Evolutionary conservation across 2,797 vertebrate genomes (phyloP), one percentile per base, ranked within the genome.

Genomic region (Limosa lapponica): DNA sequence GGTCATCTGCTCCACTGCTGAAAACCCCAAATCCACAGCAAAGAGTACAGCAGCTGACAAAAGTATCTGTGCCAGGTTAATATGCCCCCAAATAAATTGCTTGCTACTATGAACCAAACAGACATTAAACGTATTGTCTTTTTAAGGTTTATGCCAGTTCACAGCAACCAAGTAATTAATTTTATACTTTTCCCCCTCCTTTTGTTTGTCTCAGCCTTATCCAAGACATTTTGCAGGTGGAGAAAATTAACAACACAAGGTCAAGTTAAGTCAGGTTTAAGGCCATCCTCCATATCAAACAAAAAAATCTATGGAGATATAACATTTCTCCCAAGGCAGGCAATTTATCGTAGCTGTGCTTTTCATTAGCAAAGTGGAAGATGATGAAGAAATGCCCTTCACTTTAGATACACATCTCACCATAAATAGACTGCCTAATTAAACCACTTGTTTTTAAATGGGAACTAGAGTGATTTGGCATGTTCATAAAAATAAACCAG

Each of bases 401-500:
- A n/a, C 44, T 82, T 88, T 41, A 94, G 88, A 91, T 78, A 96
- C 5, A 23, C 51, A 85, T 90, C 92, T 96, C 62, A 41, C 83
- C 66, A 73, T 82, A 89, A 94, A 87, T 7, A 93, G 36, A 62
- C 58, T 82, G 48, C 83, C 59, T 87, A 71, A 82, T 81, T 93
- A 83, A 93, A 90, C 32, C 34, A 36, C 67, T 95, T 79, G 49
- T 67, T 94, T 85, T 89, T 82, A 82, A 96, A 95, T 73, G 34
- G 46, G 39, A 81, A 52, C 71, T 87, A 20, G 65, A 91, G 67
- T 59, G 58, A 85, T 73, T 66, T 52, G 54, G 34, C n/a, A 59
- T 75, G 41, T 44, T 85, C 80, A 75, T 70, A 91, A 94, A 87
- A 91, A 86, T 48, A 87, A 96, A 79, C 32, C 43, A 75, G 59